Conservation (phyloP, 2,113 vertebrate species). For the Oriolus oriolus region DNA sequence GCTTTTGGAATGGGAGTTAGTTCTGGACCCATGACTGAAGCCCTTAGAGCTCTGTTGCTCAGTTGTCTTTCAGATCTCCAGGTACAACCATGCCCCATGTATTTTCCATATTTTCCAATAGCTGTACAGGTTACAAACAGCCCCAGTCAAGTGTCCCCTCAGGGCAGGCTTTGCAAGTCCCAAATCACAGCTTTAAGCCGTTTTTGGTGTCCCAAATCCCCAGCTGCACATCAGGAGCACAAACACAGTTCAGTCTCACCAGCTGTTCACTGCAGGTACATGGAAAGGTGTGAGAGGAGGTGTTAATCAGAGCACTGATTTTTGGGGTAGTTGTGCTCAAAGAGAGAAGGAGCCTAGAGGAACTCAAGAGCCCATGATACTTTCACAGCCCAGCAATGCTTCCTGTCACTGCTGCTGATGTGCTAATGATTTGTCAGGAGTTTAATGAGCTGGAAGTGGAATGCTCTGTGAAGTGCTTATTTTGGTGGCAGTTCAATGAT, state of each 20-base stretch:
- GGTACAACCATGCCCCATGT: fast-evolving
- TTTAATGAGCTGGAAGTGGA: background rate
- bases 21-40: background rate
- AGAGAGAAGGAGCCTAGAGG: background rate
- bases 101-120: background rate
- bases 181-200: background rate
- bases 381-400: background rate
- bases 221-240: background rate
- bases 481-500: background rate
- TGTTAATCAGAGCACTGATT: background rate
- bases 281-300: background rate
- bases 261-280: background rate
- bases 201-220: background rate
- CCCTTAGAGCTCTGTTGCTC: background rate
- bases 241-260: background rate
- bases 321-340: background rate
- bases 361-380: background rate
- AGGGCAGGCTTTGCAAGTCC: background rate
- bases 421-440: constrained; percentile 41
- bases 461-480: constrained; percentile 5
- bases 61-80: background rate
- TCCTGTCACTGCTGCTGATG: background rate
- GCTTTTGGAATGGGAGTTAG: background rate
- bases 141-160: background rate
- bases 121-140: background rate